Evolutionary conservation across 2,797 vertebrate genomes (phyloP).

Genomic region (Oreortyx pictus): DNA sequence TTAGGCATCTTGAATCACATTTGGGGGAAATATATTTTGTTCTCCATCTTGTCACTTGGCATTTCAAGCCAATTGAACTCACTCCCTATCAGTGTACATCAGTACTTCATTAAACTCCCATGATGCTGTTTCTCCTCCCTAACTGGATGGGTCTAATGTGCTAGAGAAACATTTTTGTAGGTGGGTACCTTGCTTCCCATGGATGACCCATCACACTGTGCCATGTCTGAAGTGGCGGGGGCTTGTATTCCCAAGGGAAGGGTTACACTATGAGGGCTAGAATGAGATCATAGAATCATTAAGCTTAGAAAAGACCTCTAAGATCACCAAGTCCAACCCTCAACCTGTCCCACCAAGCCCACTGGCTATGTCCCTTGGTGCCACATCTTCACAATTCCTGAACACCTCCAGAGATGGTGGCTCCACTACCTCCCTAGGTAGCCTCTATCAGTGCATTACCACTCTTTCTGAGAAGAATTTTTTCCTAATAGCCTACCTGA

Average conservation of each 20-base stretch:
- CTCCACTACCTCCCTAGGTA: no score
- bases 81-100: neutral
- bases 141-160: neutral
- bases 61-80: neutral
- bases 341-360: no score
- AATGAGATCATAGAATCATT: neutral
- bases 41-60: neutral
- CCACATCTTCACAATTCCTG: no score
- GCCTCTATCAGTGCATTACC: no score
- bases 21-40: neutral
- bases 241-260: neutral
- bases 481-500: no score
- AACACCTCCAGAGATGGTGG: no score
- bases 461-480: no score
- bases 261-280: neutral
- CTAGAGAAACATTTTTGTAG: neutral
- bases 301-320: no score
- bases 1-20: neutral
- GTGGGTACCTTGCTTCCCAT: neutral
- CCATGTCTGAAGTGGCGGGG: neutral
- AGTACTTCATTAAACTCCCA: neutral
- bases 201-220: accelerated
- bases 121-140: neutral
- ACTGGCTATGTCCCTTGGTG: no score
- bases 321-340: no score